phyloP scores from a whole-genome alignment of 2,113 vertebrate genomes.

The Shinisaurus crocodilurus region DNA sequence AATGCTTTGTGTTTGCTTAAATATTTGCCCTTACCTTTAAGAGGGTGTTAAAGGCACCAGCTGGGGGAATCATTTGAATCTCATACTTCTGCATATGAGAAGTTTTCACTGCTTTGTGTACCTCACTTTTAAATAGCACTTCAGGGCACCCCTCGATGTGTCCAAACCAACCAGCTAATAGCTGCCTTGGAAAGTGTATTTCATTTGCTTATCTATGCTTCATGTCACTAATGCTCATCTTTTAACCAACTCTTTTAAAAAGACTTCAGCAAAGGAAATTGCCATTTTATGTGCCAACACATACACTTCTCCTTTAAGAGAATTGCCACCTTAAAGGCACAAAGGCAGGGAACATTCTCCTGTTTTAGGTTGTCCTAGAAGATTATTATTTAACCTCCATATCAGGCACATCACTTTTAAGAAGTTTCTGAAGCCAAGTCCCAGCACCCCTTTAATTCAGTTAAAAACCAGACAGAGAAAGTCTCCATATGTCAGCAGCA shows the following conservation, averaged over 20 bases:
- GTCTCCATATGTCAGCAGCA: no score
- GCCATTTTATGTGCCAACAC: neutral
- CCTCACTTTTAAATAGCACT: neutral
- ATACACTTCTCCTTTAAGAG: slow-evolving; percentile 44
- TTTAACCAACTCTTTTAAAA: neutral
- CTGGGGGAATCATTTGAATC: neutral
- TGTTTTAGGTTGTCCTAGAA: neutral
- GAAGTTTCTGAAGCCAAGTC: slow-evolving; percentile 36
- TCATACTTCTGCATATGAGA: no score
- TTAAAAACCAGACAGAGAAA: neutral
- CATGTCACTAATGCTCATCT: neutral
- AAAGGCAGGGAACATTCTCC: neutral
- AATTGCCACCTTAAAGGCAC: slow-evolving; percentile 30
- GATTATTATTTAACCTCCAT: neutral
- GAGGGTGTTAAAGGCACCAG: slow-evolving; percentile 32
- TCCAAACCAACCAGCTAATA: neutral
- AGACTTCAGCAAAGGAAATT: neutral
- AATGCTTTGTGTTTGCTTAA: neutral
- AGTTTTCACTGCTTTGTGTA: neutral
- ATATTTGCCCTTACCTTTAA: slow-evolving; percentile 31
- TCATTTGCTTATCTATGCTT: neutral
- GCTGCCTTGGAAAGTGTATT: neutral
- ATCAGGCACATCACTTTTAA: slow-evolving; percentile 38
- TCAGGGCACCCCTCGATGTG: slow-evolving; percentile 13
- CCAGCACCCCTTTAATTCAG: neutral